Evolutionary conservation across 2,797 vertebrate species (phyloP), one percentile per base, ranked within the genome.

Genomic region (Lacerta viridis): DNA sequence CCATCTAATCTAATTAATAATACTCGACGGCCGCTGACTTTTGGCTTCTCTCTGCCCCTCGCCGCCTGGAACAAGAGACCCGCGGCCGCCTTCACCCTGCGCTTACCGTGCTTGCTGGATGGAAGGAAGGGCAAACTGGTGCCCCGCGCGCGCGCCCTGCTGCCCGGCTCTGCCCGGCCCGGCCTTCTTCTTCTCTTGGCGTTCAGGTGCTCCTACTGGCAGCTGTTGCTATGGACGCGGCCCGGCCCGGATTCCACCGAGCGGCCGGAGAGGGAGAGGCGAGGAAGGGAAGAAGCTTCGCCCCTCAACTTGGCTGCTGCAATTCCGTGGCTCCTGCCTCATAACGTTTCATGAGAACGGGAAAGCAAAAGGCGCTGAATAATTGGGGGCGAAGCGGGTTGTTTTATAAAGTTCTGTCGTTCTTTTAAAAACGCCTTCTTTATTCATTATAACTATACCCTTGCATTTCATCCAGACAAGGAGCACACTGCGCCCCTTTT

Each of bases 211-310:
- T 2, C 4, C 50, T 55, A 55, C 50, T 55, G 61, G 29, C 3
- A 3, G 2, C 3, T 2, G 39, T 89, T 75, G n/a, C 11, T 39
- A 85, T 17, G 25, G 55, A 81, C 43, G 29, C 27, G n/a, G 78
- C 39, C 36, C 69, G 39, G 41, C 10, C 68, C 3, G 3, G 84
- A 9, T 29, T 1, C 27, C 9, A 4, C 71, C 3, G 7, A 11
- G 6, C 23, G 1, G 23, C n/a, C 6, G 0, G 3, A 5, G 23
- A 29, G 33, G 8, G 3, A 17, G n/a, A 3, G 41, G 41, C 25
- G 25, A 55, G 2, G 5, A 18, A 2, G 10, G 10, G 6, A 9
- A 2, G 1, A 7, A 9, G 41, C 33, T 33, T 33, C 41, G 41
- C 41, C 50, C 50, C 11, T 50, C 11, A 1, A 13, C 50, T 15